Conservation (phyloP, 2,797 vertebrate species). For the Protonibea diacanthus region DNA sequence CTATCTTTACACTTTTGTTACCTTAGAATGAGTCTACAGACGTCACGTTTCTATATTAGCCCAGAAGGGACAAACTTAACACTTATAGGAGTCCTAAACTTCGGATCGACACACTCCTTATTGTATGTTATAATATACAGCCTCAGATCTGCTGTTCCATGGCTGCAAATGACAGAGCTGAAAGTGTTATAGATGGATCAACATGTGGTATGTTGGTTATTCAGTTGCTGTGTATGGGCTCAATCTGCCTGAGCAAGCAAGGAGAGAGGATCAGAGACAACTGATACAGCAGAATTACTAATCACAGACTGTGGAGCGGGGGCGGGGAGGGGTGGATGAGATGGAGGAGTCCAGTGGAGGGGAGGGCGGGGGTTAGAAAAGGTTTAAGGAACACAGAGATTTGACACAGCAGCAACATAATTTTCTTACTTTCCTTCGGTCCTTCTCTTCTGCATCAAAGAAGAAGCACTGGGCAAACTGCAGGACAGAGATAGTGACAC, state of each 20-base stretch:
- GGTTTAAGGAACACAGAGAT: conserved; percentile 8
- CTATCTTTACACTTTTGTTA: too few relatives aligned
- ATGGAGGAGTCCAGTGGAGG: neutral
- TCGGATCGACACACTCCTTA: too few relatives aligned
- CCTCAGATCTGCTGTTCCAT: neutral
- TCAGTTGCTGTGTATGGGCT: conserved; percentile 41
- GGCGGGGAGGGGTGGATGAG: conserved; percentile 14
- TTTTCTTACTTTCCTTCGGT: conserved; percentile 70
- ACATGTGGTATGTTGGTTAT: conserved; percentile 14
- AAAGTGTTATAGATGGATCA: conserved; percentile 45
- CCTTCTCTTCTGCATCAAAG: conserved; percentile 76
- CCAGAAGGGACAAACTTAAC: too few relatives aligned
- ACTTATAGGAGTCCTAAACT: too few relatives aligned
- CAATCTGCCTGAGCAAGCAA: conserved; percentile 65
- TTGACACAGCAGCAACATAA: neutral
- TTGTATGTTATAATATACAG: neutral
- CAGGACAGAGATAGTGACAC: neutral
- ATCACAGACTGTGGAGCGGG: conserved; percentile 62
- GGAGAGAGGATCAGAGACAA: conserved; percentile 77
- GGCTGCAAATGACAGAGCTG: conserved; percentile 15
- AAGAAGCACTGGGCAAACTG: conserved; percentile 85
- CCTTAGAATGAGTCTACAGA: too few relatives aligned
- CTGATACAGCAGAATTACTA: conserved; percentile 82
- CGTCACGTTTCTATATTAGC: too few relatives aligned
- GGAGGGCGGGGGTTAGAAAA: neutral